Evolutionary conservation across 2,113 vertebrate genomes (phyloP).

Genomic region (Sander vitreus): DNA sequence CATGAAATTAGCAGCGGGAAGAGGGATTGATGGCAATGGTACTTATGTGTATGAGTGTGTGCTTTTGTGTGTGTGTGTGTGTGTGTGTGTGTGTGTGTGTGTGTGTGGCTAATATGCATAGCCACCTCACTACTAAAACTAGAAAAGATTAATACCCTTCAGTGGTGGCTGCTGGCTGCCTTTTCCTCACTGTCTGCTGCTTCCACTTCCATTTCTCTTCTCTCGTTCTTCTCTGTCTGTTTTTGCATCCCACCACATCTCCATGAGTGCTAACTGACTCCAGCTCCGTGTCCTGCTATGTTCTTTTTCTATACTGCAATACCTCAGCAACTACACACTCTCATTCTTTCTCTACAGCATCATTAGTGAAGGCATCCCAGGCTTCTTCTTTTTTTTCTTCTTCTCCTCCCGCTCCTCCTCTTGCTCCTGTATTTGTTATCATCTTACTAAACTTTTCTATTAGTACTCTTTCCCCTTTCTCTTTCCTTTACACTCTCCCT

Average conservation of each 20-base stretch:
- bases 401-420: not conserved
- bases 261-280: not conserved
- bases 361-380: conserved; percentile 11
- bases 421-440: not conserved
- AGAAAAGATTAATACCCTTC: conserved; percentile 53
- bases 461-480: conserved; percentile 15
- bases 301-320: not conserved
- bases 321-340: not conserved
- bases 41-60: not conserved
- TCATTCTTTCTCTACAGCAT: conserved; percentile 15
- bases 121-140: conserved; percentile 17
- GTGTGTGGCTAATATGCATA: conserved; percentile 43
- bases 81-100: conserved; percentile 19
- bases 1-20: conserved; percentile 47
- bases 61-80: conserved; percentile 4
- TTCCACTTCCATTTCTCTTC: conserved; percentile 18
- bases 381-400: not conserved
- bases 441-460: conserved; percentile 1
- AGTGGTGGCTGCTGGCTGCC: conserved; percentile 28
- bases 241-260: not conserved
- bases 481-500: conserved; percentile 7
- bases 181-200: conserved; percentile 50
- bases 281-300: not conserved
- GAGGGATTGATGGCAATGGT: conserved; percentile 39
- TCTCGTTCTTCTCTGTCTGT: conserved; percentile 5